These are phyloP conservation scores for Orthonyx spaldingii DNA, from an alignment of 2,113 vertebrate species.

Conservation along the genomic window DNA sequence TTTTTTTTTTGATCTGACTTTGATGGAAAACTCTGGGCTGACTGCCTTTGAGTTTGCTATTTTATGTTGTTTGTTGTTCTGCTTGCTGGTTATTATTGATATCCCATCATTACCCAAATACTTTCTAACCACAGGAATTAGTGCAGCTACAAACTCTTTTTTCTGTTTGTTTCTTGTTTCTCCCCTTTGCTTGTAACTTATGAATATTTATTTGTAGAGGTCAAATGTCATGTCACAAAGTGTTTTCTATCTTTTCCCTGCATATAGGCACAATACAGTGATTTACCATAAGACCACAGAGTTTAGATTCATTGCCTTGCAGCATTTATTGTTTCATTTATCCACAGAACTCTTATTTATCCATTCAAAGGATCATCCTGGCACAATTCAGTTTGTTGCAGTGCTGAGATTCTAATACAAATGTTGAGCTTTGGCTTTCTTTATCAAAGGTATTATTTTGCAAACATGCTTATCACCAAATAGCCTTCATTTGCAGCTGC, in stretches of 20 bases:
- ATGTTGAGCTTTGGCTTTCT: background rate
- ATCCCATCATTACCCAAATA: conserved; percentile 41
- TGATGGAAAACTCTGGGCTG: conserved; percentile 3
- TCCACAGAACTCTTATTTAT: background rate
- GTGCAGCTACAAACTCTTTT: background rate
- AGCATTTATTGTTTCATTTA: background rate
- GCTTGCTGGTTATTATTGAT: conserved; percentile 44
- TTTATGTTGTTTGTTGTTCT: conserved; percentile 45
- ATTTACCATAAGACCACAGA: background rate
- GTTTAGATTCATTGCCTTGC: background rate
- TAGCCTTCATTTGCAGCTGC: background rate
- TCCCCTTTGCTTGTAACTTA: background rate
- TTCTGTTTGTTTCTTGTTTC: background rate
- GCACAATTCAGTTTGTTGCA: background rate
- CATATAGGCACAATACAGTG: background rate
- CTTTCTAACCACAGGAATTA: conserved; percentile 56
- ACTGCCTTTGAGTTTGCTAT: background rate
- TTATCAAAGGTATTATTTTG: background rate
- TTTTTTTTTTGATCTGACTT: background rate
- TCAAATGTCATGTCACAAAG: background rate
- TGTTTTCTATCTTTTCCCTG: background rate
- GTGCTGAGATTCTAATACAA: background rate
- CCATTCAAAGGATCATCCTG: background rate
- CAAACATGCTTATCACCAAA: background rate
- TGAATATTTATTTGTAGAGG: background rate